These are phyloP conservation scores for Cryptoprocta ferox DNA, from an alignment of 2,797 vertebrate genomes.

Conservation along the genomic window DNA sequence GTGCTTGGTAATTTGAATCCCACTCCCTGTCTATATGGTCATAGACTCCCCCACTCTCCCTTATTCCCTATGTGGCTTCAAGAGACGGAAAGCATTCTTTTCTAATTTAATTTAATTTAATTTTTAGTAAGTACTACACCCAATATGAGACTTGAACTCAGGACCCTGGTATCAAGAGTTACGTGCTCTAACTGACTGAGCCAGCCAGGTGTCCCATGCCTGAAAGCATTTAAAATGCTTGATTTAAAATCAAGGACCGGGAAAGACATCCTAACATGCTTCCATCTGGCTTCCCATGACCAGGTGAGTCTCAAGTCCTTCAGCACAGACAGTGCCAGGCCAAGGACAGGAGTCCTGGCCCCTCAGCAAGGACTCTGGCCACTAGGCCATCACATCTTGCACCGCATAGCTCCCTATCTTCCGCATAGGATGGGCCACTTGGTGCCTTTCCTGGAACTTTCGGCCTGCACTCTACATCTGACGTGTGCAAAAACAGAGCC, in stretches of 20 bases:
- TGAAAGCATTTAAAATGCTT: not conserved
- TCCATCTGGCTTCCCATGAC: not conserved
- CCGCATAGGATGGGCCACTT: not conserved
- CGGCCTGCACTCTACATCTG: not conserved
- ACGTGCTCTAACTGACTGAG: not conserved
- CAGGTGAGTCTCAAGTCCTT: not conserved
- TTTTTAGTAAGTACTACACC: not conserved
- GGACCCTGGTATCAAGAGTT: not conserved
- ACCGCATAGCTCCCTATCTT: not conserved
- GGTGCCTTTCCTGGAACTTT: constrained; percentile 35
- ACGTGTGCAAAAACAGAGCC: not conserved
- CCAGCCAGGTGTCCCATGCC: not conserved
- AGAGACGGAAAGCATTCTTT: not conserved
- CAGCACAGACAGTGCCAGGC: not conserved
- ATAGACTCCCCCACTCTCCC: not conserved
- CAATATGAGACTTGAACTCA: not conserved
- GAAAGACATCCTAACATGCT: not conserved
- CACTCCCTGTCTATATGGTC: not conserved
- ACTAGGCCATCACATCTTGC: not conserved
- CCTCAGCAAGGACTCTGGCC: not conserved
- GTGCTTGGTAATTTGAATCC: not conserved
- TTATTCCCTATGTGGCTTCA: not conserved
- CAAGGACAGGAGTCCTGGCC: not conserved
- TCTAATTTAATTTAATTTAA: not conserved
- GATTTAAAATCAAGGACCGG: not conserved